Evolutionary conservation across 37 sponge, comb jelly and placozoan genomes (phyloP), one percentile per base, ranked within the genome.

Genomic region (Spongia lamella): DNA sequence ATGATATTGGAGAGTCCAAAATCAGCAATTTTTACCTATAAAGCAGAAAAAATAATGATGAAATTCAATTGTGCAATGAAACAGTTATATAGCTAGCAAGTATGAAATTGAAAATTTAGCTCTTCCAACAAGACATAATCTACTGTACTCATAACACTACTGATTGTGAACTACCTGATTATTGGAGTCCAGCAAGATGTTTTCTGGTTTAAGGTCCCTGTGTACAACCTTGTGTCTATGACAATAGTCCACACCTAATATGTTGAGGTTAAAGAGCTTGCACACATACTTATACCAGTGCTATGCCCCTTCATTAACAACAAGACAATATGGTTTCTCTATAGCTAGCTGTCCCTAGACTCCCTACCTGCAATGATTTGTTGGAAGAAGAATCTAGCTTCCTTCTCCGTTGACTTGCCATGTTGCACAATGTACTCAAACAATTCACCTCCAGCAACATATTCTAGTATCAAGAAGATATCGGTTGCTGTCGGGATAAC

Each of bases 401-500:
- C 84, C 19, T 61, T 35, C 38, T 97, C 97, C 26, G 73, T 60
- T 32, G 77, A 75, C 69, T 89, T 89, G 49, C 94, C 94, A 21
- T 86, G 86, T 29, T 89, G 83, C 47, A 94, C 87, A 25, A 96
- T 96, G 79, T 93, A 93, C 63, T 96, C 93, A 75, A 97, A 97
- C 29, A 97, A 67, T 54, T 97, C 97, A 36, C 97, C 97, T 47
- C 97, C 97, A 16, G 91, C 72, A 1, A 97, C 94, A 63, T 84
- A 93, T 79, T 97, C 97, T 94, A 97, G 91, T 13, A 97, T 86
- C 92, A 97, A 88, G 77, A 97, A 97, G 43, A 97, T 93, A 66
- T 97, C 91, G 25, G 94, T 85, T 13, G 94, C 94, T 25, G 94
- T 97, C 47, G 90, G 65, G 56, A 97, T 97, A 27, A 97, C 97